Evolutionary conservation across 2,797 vertebrate species (phyloP).

Genomic region (Onychomys arenicola): DNA sequence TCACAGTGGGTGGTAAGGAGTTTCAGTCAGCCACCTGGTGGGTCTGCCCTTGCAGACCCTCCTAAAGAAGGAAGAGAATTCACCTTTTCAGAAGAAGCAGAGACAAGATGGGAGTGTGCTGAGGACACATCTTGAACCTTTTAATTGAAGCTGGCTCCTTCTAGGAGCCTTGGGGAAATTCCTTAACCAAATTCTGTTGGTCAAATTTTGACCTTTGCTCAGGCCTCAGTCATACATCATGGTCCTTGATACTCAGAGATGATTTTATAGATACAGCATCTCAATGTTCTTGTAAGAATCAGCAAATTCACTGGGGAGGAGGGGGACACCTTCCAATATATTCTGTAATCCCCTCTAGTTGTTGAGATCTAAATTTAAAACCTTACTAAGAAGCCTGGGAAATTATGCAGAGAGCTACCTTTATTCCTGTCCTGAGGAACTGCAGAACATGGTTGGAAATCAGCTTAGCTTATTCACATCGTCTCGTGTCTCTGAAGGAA

Average conservation of each 20-base stretch:
- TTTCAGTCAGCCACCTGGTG: accelerated
- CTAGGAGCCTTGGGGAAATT: neutral
- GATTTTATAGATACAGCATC: neutral
- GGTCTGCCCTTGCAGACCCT: neutral
- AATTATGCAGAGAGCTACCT: neutral
- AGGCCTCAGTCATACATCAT: neutral
- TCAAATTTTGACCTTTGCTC: neutral
- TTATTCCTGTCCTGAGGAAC: neutral
- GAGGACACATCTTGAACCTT: neutral
- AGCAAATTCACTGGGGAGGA: neutral
- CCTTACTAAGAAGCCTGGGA: neutral
- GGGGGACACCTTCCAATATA: neutral
- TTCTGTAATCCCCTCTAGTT: neutral
- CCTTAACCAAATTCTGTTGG: neutral
- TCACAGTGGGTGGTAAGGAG: neutral
- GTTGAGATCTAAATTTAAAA: neutral
- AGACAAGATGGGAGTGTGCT: no score
- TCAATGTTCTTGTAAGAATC: neutral
- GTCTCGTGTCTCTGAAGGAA: neutral
- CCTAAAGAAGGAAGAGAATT: neutral
- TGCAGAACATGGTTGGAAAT: neutral
- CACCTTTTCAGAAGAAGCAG: no score
- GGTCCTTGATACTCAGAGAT: neutral
- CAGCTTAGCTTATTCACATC: neutral
- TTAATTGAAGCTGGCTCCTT: neutral